phyloP scores from a whole-genome alignment of 2,113 vertebrate species.

The Narcine bancroftii region DNA sequence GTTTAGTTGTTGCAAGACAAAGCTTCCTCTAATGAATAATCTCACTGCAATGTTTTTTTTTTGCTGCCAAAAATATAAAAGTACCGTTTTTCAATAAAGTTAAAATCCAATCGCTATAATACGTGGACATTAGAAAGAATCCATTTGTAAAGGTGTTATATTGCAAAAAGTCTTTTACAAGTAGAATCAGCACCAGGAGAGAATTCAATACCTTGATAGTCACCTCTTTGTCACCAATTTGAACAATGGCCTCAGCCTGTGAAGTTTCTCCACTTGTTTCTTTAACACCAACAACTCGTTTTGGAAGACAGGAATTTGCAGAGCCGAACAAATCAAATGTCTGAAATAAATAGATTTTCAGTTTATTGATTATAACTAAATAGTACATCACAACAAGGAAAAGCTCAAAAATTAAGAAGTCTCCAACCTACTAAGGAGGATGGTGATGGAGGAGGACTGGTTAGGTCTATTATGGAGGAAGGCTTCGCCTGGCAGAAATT shows the following conservation, averaged over 20 bases:
- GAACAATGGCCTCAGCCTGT: conserved; percentile 65
- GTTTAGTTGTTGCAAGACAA: not conserved
- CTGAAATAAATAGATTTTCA: conserved; percentile 51
- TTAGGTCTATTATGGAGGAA: too few relatives aligned
- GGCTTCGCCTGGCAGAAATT: too few relatives aligned
- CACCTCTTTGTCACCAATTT: conserved; percentile 60
- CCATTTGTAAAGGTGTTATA: not conserved
- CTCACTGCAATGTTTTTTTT: not conserved
- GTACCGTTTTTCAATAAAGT: not conserved
- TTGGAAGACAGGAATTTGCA: conserved; percentile 47
- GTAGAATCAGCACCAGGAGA: not conserved
- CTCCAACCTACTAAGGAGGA: too few relatives aligned
- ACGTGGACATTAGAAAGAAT: not conserved
- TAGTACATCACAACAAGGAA: fast-evolving
- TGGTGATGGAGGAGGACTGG: too few relatives aligned
- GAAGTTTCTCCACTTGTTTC: conserved; percentile 42
- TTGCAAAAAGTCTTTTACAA: not conserved
- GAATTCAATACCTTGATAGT: conserved; percentile 68
- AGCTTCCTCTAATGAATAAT: too few relatives aligned
- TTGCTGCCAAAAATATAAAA: not conserved
- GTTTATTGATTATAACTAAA: not conserved
- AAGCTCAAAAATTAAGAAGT: not conserved
- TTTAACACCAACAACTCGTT: conserved; percentile 57
- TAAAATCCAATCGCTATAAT: not conserved
- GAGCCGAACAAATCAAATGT: conserved; percentile 77